These are phyloP conservation scores for Neocloeon triangulifer DNA, from an alignment of 1,140 invertebrate genomes.

Conservation along the genomic window DNA sequence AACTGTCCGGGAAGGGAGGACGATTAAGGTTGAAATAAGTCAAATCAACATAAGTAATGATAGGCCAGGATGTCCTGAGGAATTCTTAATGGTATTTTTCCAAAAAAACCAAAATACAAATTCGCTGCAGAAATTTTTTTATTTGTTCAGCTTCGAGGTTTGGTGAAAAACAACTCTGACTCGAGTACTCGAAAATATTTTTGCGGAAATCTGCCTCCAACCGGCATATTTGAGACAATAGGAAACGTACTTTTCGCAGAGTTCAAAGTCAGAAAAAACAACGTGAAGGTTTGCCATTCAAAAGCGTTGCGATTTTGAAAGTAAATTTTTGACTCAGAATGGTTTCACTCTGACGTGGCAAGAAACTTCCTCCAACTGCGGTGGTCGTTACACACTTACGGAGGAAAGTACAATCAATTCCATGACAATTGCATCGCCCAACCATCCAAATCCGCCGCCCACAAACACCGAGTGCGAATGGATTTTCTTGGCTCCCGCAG, in stretches of 20 bases:
- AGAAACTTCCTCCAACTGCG: slow-evolving; percentile 35
- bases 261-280: too few relatives aligned
- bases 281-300: too few relatives aligned
- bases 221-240: too few relatives aligned
- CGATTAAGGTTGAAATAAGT: slow-evolving; percentile 35
- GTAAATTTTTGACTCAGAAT: slow-evolving; percentile 15
- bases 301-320: too few relatives aligned
- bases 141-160: too few relatives aligned
- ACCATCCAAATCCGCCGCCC: slow-evolving; percentile 52
- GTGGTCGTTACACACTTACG: slow-evolving; percentile 25
- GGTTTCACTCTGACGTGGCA: slow-evolving; percentile 29
- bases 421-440: slow-evolving; percentile 35
- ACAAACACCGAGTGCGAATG: slow-evolving; percentile 62
- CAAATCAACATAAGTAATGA: slow-evolving; percentile 28
- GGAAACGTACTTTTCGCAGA: too few relatives aligned
- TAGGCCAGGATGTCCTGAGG: slow-evolving; percentile 5
- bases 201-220: too few relatives aligned
- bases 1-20: slow-evolving; percentile 39
- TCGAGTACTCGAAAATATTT: too few relatives aligned
- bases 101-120: too few relatives aligned
- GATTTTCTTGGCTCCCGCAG: slow-evolving; percentile 39
- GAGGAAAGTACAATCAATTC: slow-evolving; percentile 12
- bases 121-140: too few relatives aligned
- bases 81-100: background rate
- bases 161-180: too few relatives aligned